Evolutionary conservation across 2,113 vertebrate species (phyloP).

Genomic region (Poecile atricapillus): DNA sequence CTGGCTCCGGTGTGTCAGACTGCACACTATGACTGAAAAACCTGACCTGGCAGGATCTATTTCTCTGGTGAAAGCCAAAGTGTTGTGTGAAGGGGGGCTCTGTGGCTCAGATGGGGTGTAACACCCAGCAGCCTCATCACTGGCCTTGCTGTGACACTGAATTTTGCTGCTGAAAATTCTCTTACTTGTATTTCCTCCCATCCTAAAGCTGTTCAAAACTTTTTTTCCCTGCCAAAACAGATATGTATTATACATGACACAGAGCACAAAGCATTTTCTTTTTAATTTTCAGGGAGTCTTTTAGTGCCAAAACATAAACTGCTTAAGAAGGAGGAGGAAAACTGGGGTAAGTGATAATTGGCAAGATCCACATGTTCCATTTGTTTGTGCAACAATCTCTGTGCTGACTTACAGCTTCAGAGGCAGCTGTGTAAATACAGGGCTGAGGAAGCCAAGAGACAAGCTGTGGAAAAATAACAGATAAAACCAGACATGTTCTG

Average conservation of each 20-base stretch:
- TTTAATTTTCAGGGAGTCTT: constrained; percentile 26
- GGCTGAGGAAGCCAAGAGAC: constrained; percentile 10
- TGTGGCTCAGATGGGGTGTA: not conserved
- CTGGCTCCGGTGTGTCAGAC: not conserved
- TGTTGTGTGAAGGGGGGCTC: fast-evolving
- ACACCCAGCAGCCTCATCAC: not conserved
- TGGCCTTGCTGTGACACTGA: not conserved
- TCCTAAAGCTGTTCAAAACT: not conserved
- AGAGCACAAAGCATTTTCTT: constrained; percentile 7
- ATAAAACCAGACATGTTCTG: not conserved
- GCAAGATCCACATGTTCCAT: constrained; percentile 50
- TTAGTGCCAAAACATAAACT: constrained; percentile 30
- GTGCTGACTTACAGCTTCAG: constrained; percentile 45
- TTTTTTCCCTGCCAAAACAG: constrained; percentile 11
- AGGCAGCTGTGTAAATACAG: constrained; percentile 53
- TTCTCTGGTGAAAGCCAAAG: not conserved
- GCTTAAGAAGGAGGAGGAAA: constrained; percentile 2
- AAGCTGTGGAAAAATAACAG: constrained; percentile 26
- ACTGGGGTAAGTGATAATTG: constrained; percentile 45
- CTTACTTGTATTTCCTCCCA: not conserved
- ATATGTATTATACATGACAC: constrained; percentile 42
- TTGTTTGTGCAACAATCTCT: constrained; percentile 51
- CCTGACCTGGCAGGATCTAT: not conserved
- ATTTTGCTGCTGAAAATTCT: not conserved
- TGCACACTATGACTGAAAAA: not conserved